These are phyloP conservation scores for Anorthoa munda DNA, from an alignment of 2,888 invertebrate species.

Conservation along the genomic window DNA sequence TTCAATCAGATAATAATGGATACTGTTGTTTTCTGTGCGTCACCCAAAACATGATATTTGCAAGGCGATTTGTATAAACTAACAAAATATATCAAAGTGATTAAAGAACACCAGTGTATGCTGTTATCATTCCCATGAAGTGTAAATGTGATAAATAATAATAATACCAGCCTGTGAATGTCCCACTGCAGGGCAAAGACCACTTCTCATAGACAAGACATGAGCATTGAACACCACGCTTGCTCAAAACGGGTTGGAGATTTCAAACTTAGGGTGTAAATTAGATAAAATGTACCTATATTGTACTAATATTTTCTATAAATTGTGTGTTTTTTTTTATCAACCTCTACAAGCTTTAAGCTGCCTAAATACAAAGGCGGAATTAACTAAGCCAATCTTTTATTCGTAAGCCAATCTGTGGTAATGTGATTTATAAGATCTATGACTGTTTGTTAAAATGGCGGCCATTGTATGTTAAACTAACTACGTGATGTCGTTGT, in stretches of 20 bases:
- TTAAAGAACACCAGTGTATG: neutral
- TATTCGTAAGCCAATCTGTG: no score
- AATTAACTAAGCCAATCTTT: conserved; percentile 40
- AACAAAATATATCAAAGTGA: neutral
- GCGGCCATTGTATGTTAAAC: conserved; percentile 30
- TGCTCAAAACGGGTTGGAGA: no score
- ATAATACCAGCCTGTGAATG: no score
- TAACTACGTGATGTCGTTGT: conserved; percentile 53
- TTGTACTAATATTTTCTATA: conserved; percentile 10
- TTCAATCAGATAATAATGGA: neutral
- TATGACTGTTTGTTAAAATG: conserved; percentile 20
- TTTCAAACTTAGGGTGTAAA: neutral
- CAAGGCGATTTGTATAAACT: neutral
- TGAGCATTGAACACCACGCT: no score
- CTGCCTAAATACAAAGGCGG: conserved; percentile 64
- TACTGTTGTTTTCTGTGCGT: neutral
- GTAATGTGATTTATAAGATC: neutral
- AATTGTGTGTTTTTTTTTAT: conserved; percentile 7
- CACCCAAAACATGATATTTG: neutral
- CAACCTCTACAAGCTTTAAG: conserved; percentile 67
- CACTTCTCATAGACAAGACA: no score
- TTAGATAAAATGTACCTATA: neutral
- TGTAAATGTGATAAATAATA: conserved; percentile 1
- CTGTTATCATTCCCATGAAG: neutral
- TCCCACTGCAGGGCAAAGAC: no score